phyloP scores from a whole-genome alignment of 2,113 vertebrate species.

The Colaptes auratus region DNA sequence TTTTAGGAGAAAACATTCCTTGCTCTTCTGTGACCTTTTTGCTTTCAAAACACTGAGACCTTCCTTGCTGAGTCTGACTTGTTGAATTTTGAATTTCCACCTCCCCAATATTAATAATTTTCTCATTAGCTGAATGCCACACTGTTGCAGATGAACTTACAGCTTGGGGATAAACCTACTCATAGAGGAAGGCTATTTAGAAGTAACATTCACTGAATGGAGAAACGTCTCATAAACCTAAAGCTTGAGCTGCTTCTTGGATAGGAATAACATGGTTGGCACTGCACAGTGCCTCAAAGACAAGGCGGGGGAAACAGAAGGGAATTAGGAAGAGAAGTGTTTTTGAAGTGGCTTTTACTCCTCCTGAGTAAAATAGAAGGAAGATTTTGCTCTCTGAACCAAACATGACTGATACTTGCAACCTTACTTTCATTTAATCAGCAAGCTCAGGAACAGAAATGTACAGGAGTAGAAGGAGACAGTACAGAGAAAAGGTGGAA shows the following conservation, averaged over 20 bases:
- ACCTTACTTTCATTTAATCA: neutral
- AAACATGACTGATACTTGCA: neutral
- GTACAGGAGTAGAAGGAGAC: neutral
- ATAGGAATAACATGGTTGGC: neutral
- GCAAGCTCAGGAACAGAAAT: neutral
- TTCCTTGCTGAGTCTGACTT: neutral
- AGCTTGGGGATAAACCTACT: neutral
- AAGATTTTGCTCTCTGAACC: neutral
- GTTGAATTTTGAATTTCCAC: neutral
- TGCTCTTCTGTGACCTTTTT: neutral
- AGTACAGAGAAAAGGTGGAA: neutral
- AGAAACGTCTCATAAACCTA: neutral
- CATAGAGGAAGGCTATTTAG: neutral
- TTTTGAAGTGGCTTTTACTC: neutral
- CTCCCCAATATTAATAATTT: neutral
- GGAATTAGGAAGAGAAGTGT: neutral
- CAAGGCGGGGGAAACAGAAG: neutral
- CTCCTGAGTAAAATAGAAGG: neutral
- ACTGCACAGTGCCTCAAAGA: neutral
- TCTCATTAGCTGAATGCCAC: neutral
- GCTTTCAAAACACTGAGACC: neutral
- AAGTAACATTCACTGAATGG: fast-evolving
- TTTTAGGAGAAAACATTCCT: neutral
- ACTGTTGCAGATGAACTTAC: neutral
- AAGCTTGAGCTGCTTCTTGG: neutral